Base-by-base conservation (phyloP, 2,113 vertebrate genomes). In the Gobio gobio region DNA sequence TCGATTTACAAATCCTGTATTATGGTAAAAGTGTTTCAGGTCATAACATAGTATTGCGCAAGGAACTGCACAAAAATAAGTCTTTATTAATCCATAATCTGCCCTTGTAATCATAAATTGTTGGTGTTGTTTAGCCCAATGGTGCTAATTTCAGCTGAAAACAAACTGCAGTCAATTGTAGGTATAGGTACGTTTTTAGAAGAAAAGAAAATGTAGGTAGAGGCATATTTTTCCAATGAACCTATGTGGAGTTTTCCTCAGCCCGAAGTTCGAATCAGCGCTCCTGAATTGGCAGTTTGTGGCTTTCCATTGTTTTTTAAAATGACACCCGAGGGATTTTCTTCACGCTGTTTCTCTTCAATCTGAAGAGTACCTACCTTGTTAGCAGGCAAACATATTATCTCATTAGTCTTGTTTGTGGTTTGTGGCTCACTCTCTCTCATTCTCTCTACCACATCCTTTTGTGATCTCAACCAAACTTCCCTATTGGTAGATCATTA, bases 401-500 rank as follows among this genome's bases (percentile, higher is more conserved):
- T 91, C 90, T 91, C 81, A 93, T 93, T 89, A 86, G 90, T 92
- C 93, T 91, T 92, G 93, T 92, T 91, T 93, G 94, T 92, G 92
- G 92, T 92, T 92, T 87, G 89, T 93, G 75, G 85, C 77, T 91
- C 54, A 78, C 83, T 78, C 91, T 92, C 92, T 94, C 93, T 92
- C 91, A 87, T 83, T 88, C 74, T 82, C 88, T 91, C 90, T 79
- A 82, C 86, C 86, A 89, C 91, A 93, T 92, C 87, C 89, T 88
- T 58, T 59, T 68, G 89, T 92, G 90, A 91, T 91, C 91, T 91
- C 88, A 91, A 92, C 91, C 92, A 51, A 90, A 61, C 83, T 87
- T 88, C 93, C 93, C 94, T 91, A 61, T 66, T 90, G 94, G 91
- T 89, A 68, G 91, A 88, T 93, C 92, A 95, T 95, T 93, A 95